Evolutionary conservation across 2,797 vertebrate species (phyloP), one percentile per base, ranked within the genome.

Genomic region (Anguilla pacifica): DNA sequence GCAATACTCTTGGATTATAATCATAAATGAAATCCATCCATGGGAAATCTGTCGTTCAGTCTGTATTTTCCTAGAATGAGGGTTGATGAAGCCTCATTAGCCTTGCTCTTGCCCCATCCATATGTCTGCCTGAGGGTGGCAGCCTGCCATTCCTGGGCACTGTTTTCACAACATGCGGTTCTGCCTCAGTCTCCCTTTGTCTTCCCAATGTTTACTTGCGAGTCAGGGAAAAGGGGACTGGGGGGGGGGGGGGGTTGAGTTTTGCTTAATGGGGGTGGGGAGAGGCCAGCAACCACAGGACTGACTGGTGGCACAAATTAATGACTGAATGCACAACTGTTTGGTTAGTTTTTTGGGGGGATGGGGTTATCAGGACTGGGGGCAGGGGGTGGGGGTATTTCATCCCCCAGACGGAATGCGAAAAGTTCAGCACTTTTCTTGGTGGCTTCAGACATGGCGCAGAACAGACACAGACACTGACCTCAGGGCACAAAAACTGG

Each of bases 91-190:
- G 59, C 61, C 84, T 51, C 79, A 10, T 6, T 19, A 51, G 22
- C 22, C 19, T 49, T 49, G 51, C 83, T 84, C 17, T 59, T 59
- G 28, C 46, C 83, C 31, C 31, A 15, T 31, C 55, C 28, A 84
- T 84, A 84, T 15, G 9, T 84, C 35, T 59, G 83, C 83, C 59
- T 86, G 7, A n/a, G 88, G 91, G 90, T 92, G 91, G 92, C 94
- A 90, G 85, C 89, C 93, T 95, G 96, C 95, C 95, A 95, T 87
- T 86, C 91, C 93, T 92, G 93, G 92, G 91, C 94, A 90, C 83
- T 96, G 95, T 96, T 96, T 95, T 96, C 93, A 96, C 96, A 96
- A 95, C 92, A 94, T 92, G 93, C 89, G 92, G 92, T 94, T 93
- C 91, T 89, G 93, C 92, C 92, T 92, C 91, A 93, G 94, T 94